Percentiles rank a stretch among this genome's conserved stretches.
Conservation (phyloP, 2,888 invertebrate genomes). For the Noctua janthe region DNA sequence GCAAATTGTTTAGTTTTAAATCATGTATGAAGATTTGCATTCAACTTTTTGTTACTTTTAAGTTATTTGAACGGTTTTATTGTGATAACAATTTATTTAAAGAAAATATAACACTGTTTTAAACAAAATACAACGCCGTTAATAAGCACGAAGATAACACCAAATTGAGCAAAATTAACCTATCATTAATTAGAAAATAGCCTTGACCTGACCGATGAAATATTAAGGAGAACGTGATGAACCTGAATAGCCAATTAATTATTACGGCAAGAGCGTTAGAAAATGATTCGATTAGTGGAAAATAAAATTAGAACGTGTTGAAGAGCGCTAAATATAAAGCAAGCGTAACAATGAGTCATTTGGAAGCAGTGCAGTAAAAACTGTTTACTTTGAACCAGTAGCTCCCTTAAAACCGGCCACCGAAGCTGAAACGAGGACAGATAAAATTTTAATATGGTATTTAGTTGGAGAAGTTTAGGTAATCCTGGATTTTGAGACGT, state of each 20-base stretch:
- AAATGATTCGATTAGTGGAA: constrained; percentile 82
- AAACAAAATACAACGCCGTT: constrained; percentile 42
- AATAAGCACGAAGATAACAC: constrained; percentile 40
- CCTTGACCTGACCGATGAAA: constrained; percentile 48
- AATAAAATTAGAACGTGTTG: constrained; percentile 81
- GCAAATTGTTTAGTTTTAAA: constrained; percentile 13
- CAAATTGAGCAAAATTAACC: constrained; percentile 21
- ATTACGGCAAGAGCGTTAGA: constrained; percentile 69
- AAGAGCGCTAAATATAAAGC: constrained; percentile 85
- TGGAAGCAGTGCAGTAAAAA: constrained; percentile 84
- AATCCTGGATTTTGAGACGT: neutral
- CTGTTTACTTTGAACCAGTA: constrained; percentile 87
- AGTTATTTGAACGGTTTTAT: neutral
- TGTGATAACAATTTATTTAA: neutral
- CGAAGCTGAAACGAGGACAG: constrained; percentile 86
- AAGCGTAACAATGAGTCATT: constrained; percentile 84
- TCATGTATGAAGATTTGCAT: constrained; percentile 1
- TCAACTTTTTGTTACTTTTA: neutral
- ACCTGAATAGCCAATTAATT: constrained; percentile 67
- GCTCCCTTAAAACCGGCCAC: constrained; percentile 88
- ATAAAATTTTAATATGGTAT: constrained; percentile 56
- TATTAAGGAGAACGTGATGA: constrained; percentile 60
- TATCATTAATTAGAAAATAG: constrained; percentile 19
- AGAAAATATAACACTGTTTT: constrained; percentile 9
- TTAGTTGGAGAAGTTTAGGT: constrained; percentile 16